phyloP scores from a whole-genome alignment of 2,797 vertebrate species.

The Leptodactylus fallax region DNA sequence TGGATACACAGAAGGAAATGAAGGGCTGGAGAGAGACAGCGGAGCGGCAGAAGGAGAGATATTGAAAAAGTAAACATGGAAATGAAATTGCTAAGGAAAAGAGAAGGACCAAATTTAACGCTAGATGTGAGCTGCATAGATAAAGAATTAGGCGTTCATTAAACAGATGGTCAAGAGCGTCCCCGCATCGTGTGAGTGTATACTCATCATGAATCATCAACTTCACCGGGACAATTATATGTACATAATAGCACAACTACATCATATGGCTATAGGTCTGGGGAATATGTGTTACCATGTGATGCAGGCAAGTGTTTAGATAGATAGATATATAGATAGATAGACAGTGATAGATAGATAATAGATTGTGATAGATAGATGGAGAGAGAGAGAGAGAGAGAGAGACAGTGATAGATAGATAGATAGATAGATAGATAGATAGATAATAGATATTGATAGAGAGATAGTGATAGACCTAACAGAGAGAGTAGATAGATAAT shows the following conservation, averaged over 20 bases:
- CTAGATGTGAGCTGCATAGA: slow-evolving; percentile 65
- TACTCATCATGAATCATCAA: slow-evolving; percentile 31
- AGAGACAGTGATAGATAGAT: not conserved
- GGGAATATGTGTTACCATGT: not conserved
- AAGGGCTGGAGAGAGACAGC: slow-evolving; percentile 64
- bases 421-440: too few species aligned
- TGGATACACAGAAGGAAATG: slow-evolving; percentile 70
- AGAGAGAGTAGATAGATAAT: not conserved
- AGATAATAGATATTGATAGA: not conserved
- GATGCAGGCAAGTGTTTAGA: not conserved
- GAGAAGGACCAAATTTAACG: slow-evolving; percentile 67
- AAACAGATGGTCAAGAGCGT: slow-evolving; percentile 72
- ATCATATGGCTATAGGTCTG: not conserved
- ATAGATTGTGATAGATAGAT: not conserved
- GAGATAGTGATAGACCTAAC: not conserved
- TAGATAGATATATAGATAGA: not conserved
- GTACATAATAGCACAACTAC: slow-evolving; percentile 4
- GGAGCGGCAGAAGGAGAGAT: slow-evolving; percentile 68
- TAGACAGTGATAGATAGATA: not conserved
- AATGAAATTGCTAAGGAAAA: slow-evolving; percentile 64
- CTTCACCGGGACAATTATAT: slow-evolving; percentile 21
- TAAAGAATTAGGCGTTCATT: slow-evolving; percentile 70
- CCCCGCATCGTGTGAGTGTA: slow-evolving; percentile 66
- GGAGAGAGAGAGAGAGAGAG: not conserved
- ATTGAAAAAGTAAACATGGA: slow-evolving; percentile 71